Conservation (phyloP, 2,797 vertebrate genomes). For the Macroramphosus scolopax region DNA sequence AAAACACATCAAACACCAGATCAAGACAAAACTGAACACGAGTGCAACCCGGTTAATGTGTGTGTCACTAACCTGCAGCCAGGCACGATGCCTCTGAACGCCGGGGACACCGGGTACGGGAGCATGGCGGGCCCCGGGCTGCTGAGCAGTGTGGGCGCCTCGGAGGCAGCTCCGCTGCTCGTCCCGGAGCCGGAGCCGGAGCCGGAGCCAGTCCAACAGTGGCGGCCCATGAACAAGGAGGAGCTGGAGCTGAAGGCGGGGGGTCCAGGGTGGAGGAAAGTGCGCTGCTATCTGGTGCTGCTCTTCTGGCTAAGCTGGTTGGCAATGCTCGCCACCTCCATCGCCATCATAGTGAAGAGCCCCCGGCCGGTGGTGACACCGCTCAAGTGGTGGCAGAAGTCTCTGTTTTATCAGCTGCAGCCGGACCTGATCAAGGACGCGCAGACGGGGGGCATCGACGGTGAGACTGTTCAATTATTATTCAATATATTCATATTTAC, state of each 20-base stretch:
- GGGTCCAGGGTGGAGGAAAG: constrained; percentile 66
- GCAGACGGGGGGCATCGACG: constrained; percentile 37
- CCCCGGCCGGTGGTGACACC: constrained; percentile 41
- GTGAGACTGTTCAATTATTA: constrained; percentile 43
- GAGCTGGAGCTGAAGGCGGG: constrained; percentile 66
- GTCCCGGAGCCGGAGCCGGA: constrained; percentile 42
- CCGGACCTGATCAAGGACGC: constrained; percentile 36
- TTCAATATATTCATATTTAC: too few relatives aligned
- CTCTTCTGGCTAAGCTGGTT: constrained; percentile 74
- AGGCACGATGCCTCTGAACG: constrained; percentile 67
- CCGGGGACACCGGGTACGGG: constrained; percentile 57
- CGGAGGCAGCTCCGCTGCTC: constrained; percentile 65
- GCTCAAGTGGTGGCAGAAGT: constrained; percentile 78
- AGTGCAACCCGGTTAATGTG: accelerated
- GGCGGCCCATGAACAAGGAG: constrained; percentile 65
- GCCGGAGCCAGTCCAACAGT: not conserved
- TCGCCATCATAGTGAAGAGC: constrained; percentile 60
- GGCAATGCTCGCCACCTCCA: constrained; percentile 56
- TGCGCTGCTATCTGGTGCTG: constrained; percentile 65
- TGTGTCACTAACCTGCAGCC: constrained; percentile 25
- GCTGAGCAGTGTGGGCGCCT: constrained; percentile 12
- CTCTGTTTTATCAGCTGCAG: constrained; percentile 72
- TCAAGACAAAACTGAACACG: not conserved
- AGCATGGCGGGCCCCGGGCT: constrained; percentile 28
- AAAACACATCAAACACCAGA: not conserved